Conservation (phyloP, 2,888 invertebrate genomes). For the Neria commutata region DNA sequence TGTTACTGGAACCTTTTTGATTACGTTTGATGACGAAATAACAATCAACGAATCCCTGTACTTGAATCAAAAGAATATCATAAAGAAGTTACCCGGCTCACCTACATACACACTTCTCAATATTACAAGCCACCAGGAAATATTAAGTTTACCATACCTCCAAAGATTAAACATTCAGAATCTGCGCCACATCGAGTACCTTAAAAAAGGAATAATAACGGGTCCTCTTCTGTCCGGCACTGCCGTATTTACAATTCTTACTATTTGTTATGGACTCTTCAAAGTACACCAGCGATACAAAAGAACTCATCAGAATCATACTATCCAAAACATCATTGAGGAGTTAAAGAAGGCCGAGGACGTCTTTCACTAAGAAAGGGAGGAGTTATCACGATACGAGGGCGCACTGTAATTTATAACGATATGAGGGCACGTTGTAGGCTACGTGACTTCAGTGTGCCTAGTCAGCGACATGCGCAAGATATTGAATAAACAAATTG, state of each 20-base stretch:
- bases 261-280: background rate
- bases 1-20: background rate
- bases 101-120: background rate
- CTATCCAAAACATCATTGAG: background rate
- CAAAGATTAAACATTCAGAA: background rate
- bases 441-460: no score
- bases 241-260: background rate
- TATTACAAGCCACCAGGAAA: background rate
- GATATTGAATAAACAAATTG: no score
- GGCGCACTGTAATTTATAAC: no score
- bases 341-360: background rate
- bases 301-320: background rate
- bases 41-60: slow-evolving; percentile 6
- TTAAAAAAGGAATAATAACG: background rate
- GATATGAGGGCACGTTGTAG: no score
- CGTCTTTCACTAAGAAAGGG: background rate
- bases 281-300: background rate
- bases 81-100: slow-evolving; percentile 6
- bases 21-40: slow-evolving; percentile 1
- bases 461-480: no score
- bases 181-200: background rate
- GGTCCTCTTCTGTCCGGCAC: background rate
- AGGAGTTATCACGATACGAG: background rate
- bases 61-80: background rate
- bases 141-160: background rate